Evolutionary conservation across 1,140 invertebrate species (phyloP).

Genomic region (Drosophila busckii): DNA sequence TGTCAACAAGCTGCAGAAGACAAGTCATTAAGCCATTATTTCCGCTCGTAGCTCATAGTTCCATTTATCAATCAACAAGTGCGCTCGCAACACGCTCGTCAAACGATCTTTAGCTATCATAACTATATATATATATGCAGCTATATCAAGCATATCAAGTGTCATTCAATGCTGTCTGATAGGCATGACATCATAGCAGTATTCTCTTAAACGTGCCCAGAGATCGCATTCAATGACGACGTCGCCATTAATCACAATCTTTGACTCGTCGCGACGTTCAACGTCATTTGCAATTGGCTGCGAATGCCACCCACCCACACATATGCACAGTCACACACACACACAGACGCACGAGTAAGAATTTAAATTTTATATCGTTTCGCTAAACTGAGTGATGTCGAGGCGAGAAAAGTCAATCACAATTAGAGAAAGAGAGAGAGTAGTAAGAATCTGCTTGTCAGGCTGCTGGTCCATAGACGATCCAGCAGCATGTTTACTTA

Average conservation of each 20-base stretch:
- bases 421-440: constrained; percentile 22
- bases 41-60: constrained; percentile 50
- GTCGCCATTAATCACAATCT: constrained; percentile 70
- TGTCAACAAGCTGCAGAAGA: constrained; percentile 49
- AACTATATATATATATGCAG: no score
- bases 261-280: constrained; percentile 15
- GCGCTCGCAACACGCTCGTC: constrained; percentile 16
- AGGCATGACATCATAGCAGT: constrained; percentile 53
- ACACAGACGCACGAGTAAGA: constrained; percentile 49
- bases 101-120: constrained; percentile 9
- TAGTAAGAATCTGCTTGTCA: no score
- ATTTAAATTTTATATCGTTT: constrained; percentile 48
- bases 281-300: constrained; percentile 52
- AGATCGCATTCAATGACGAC: constrained; percentile 64
- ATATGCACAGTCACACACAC: constrained; percentile 2
- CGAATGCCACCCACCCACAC: constrained; percentile 30
- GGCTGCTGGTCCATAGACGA: constrained; percentile 6
- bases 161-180: constrained; percentile 34
- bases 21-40: constrained; percentile 73
- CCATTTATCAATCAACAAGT: constrained; percentile 49
- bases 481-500: neutral
- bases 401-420: constrained; percentile 45
- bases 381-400: constrained; percentile 19
- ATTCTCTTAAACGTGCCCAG: constrained; percentile 44
- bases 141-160: constrained; percentile 49